A percentile compares a stretch with the other conserved stretches of the same genome.
Conservation (phyloP, 2,797 vertebrate genomes). For the Coendou prehensilis region DNA sequence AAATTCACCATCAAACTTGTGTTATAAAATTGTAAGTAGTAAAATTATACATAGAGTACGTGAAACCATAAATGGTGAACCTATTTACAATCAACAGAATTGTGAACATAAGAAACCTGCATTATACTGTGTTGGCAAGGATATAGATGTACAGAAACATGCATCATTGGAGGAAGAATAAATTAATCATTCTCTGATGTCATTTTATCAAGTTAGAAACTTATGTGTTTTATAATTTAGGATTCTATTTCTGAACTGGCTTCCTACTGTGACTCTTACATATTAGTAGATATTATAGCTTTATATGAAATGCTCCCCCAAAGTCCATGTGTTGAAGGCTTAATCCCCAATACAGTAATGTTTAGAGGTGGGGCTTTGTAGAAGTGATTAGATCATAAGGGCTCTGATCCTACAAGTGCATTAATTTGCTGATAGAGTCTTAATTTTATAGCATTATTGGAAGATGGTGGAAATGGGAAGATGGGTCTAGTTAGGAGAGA, state of each 20-base stretch:
- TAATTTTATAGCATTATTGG: neutral
- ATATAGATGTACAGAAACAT: neutral
- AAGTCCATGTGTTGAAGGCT: neutral
- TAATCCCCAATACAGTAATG: neutral
- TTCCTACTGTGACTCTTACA: neutral
- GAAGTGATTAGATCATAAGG: neutral
- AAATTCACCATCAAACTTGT: neutral
- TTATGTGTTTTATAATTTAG: neutral
- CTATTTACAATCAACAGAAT: neutral
- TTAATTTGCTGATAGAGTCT: neutral
- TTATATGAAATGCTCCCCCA: neutral
- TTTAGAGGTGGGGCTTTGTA: neutral
- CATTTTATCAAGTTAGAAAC: neutral
- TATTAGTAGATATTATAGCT: neutral
- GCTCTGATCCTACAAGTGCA: neutral
- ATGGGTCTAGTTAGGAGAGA: neutral
- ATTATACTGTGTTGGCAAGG: neutral
- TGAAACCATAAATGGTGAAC: neutral
- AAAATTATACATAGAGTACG: neutral
- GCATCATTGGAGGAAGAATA: neutral
- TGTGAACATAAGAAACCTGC: neutral
- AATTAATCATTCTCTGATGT: neutral
- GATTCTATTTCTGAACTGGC: neutral
- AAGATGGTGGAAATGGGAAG: neutral
- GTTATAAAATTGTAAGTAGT: neutral